These are phyloP conservation scores for Noctilio leporinus DNA, from an alignment of 2,113 vertebrate species.

Conservation along the genomic window DNA sequence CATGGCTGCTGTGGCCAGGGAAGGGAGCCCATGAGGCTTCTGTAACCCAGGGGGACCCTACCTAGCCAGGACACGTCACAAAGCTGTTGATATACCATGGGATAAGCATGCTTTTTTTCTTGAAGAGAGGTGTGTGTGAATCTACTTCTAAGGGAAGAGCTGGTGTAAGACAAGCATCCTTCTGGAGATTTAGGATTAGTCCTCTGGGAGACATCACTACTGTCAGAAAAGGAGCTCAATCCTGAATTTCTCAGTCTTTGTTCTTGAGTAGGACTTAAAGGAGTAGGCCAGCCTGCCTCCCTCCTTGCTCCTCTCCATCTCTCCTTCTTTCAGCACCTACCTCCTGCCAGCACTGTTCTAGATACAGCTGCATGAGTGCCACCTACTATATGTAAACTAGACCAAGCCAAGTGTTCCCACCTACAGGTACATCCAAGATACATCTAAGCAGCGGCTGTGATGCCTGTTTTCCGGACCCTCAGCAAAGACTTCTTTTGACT, in stretches of 20 bases:
- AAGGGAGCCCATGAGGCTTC: conserved; percentile 34
- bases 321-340: too few relatives aligned
- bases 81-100: neutral
- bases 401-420: neutral
- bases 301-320: neutral
- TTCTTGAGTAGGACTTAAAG: neutral
- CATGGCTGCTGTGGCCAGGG: conserved; percentile 1
- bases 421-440: neutral
- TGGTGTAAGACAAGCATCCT: neutral
- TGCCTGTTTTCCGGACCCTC: neutral
- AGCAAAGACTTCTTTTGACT: neutral
- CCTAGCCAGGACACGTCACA: conserved; percentile 33
- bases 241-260: neutral
- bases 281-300: neutral
- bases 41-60: conserved; percentile 36
- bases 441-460: neutral
- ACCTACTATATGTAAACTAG: neutral
- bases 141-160: neutral
- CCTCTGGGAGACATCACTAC: neutral
- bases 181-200: neutral
- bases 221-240: neutral
- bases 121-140: neutral
- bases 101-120: neutral
- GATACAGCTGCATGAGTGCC: neutral
- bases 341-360: neutral